phyloP scores from a whole-genome alignment of 2,797 vertebrate species.

The Hephaestus fuliginosus region DNA sequence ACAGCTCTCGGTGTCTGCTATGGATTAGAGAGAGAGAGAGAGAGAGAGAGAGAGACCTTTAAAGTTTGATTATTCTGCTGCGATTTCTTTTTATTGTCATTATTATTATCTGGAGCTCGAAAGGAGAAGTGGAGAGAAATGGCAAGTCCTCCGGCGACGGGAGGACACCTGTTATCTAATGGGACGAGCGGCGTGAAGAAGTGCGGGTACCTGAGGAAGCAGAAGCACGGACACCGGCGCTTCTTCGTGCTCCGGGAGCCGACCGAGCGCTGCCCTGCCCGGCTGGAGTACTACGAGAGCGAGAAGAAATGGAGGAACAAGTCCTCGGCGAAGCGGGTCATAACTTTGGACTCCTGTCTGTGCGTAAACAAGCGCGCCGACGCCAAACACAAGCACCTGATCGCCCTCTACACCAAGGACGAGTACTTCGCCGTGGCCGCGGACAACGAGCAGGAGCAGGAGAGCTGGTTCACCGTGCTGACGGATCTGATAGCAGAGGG shows the following conservation, averaged over 20 bases:
- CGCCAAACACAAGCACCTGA: conserved; percentile 97
- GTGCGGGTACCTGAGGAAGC: conserved; percentile 96
- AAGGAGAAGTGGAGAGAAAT: conserved; percentile 74
- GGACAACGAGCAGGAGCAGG: conserved; percentile 96
- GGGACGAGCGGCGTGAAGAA: conserved; percentile 89
- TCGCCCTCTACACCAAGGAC: conserved; percentile 98
- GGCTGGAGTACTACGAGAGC: conserved; percentile 97
- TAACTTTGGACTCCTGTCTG: conserved; percentile 94
- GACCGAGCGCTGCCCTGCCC: conserved; percentile 86
- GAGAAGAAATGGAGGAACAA: conserved; percentile 99
- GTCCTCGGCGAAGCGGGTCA: conserved; percentile 93
- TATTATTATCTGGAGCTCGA: conserved; percentile 45
- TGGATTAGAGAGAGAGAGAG: conserved; percentile 45
- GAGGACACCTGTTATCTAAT: conserved; percentile 85
- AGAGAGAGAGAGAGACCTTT: conserved; percentile 1
- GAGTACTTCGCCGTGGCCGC: conserved; percentile 98
- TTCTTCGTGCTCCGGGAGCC: conserved; percentile 95
- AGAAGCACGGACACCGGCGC: conserved; percentile 96
- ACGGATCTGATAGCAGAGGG: conserved; percentile 92
- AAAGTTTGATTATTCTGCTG: not conserved
- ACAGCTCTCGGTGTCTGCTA: conserved; percentile 51
- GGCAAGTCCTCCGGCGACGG: conserved; percentile 90
- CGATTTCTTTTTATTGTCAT: no score
- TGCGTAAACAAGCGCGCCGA: conserved; percentile 98
- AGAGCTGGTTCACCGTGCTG: conserved; percentile 92